These are phyloP conservation scores for Phainopepla nitens DNA, from an alignment of 2,113 vertebrate species.

Conservation along the genomic window DNA sequence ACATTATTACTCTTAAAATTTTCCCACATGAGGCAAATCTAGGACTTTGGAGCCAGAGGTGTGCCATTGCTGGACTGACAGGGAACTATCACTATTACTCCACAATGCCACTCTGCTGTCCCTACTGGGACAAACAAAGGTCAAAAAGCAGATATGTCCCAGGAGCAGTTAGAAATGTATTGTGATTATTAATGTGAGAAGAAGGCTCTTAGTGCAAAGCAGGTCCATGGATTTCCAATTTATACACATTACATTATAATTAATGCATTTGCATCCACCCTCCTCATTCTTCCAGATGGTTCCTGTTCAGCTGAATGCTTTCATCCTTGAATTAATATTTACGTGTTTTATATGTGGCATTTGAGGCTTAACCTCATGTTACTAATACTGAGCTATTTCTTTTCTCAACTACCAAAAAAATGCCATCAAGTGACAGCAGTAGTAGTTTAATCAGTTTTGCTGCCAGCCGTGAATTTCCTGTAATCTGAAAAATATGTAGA, in stretches of 20 bases:
- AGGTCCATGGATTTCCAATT: neutral
- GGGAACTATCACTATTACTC: neutral
- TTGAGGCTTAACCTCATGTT: neutral
- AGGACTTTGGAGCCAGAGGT: neutral
- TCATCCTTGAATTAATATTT: constrained; percentile 21
- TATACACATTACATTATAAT: neutral
- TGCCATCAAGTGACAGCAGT: neutral
- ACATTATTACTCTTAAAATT: neutral
- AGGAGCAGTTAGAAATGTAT: neutral
- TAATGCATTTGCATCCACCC: neutral
- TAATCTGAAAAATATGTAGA: neutral
- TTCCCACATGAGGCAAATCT: neutral
- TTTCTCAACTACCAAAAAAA: neutral
- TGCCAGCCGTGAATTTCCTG: neutral
- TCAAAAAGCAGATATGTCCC: neutral
- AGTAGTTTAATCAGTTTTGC: neutral
- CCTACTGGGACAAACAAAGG: neutral
- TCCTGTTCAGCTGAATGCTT: neutral
- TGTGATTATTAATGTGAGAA: neutral
- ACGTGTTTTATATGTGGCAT: neutral
- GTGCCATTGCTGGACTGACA: neutral
- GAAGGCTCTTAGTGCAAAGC: neutral
- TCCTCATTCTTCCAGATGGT: neutral
- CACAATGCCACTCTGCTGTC: neutral
- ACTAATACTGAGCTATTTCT: neutral